Evolutionary conservation across 2,797 vertebrate species (phyloP).

Genomic region (Anas capensis): DNA sequence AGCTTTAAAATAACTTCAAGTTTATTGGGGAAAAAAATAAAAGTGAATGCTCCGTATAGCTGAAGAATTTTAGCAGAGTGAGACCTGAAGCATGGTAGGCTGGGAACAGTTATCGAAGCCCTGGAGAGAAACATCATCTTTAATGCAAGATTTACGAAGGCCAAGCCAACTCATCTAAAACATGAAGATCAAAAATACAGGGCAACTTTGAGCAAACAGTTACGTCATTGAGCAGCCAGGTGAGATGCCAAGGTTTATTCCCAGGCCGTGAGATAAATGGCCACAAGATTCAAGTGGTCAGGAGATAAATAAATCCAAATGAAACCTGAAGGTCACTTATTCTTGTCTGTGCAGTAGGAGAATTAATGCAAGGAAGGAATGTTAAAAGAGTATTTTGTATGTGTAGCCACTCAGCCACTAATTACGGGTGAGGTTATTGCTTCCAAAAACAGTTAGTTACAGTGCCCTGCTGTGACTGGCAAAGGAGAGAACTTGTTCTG

Average conservation of each 20-base stretch:
- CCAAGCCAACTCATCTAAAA: not conserved
- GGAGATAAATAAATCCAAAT: not conserved
- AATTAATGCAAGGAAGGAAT: not conserved
- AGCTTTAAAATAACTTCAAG: not conserved
- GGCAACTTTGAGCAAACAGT: not conserved
- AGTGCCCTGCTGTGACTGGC: not conserved
- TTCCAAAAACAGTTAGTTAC: not conserved
- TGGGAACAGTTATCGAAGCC: not conserved
- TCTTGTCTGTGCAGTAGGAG: not conserved
- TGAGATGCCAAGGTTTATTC: not conserved
- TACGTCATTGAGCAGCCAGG: not conserved
- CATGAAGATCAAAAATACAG: not conserved
- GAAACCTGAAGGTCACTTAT: not conserved
- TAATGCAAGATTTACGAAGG: not conserved
- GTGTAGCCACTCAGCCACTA: not conserved
- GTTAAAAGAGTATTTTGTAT: not conserved
- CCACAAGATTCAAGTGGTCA: not conserved
- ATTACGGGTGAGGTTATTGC: not conserved
- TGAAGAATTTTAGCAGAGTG: not conserved
- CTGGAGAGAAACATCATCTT: not conserved
- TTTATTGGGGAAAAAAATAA: not conserved
- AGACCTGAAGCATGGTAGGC: not conserved
- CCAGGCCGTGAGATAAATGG: not conserved
- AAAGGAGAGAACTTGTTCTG: constrained; percentile 12
- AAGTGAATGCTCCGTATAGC: not conserved